Percentiles rank a stretch among this genome's conserved stretches.
Evolutionary conservation across 2,797 vertebrate genomes (phyloP).

Genomic region (Dromococcyx pavoninus): DNA sequence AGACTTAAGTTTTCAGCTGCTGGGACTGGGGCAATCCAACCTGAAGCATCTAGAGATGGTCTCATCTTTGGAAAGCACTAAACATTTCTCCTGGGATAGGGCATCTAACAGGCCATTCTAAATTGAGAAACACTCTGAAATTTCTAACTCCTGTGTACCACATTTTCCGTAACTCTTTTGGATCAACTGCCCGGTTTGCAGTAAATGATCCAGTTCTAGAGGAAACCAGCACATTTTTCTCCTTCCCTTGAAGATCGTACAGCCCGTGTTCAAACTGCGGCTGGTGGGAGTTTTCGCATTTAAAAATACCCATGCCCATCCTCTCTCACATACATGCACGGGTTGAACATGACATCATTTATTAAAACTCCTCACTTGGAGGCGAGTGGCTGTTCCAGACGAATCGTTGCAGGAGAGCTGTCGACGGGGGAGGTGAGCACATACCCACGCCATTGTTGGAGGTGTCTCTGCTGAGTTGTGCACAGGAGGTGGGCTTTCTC

Average conservation of each 20-base stretch:
- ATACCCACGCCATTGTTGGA: not conserved
- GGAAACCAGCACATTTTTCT: slow-evolving; percentile 31
- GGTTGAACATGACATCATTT: not conserved
- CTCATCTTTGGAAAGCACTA: not conserved
- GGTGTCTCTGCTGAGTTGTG: not conserved
- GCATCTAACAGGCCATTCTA: not conserved
- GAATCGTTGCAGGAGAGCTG: not conserved
- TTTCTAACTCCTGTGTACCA: not conserved
- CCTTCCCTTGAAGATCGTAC: slow-evolving; percentile 15
- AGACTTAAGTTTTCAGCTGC: not conserved
- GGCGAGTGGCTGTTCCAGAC: not conserved
- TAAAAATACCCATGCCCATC: slow-evolving; percentile 54
- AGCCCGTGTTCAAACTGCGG: not conserved
- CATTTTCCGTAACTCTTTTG: not conserved
- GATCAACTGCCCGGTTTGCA: not conserved
- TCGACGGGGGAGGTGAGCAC: not conserved
- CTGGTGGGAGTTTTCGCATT: slow-evolving; percentile 47
- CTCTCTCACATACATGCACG: not conserved
- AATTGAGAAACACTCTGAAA: not conserved
- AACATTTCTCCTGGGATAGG: not conserved
- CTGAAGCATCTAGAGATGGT: not conserved
- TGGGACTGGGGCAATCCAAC: not conserved
- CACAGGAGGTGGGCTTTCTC: not conserved
- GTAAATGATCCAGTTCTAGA: not conserved
- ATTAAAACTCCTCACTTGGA: not conserved